Percentiles rank a stretch among this genome's conserved stretches.
phyloP scores from a whole-genome alignment of 2,888 invertebrate species.

The Tetropium fuscum region DNA sequence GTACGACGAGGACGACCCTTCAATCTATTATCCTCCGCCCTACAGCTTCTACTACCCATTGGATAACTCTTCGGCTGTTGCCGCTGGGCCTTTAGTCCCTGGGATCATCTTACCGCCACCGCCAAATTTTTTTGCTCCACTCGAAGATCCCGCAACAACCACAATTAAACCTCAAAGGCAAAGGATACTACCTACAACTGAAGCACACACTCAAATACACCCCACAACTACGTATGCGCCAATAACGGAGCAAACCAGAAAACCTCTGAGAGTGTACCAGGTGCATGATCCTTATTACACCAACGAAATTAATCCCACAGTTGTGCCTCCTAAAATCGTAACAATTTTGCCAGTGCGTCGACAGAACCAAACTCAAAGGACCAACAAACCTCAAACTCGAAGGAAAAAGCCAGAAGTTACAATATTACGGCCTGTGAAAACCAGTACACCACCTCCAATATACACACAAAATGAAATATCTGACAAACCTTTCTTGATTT shows the following conservation, averaged over 20 bases:
- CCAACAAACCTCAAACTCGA: slow-evolving; percentile 26
- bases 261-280: slow-evolving; percentile 47
- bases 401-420: slow-evolving; percentile 55
- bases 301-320: slow-evolving; percentile 48
- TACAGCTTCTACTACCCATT: slow-evolving; percentile 87
- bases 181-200: slow-evolving; percentile 43
- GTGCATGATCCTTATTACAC: slow-evolving; percentile 48
- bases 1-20: slow-evolving; percentile 91
- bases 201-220: slow-evolving; percentile 37
- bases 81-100: slow-evolving; percentile 80
- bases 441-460: slow-evolving; percentile 53
- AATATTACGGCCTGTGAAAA: slow-evolving; percentile 61
- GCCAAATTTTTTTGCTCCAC: slow-evolving; percentile 84
- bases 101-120: slow-evolving; percentile 91
- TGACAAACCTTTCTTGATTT: slow-evolving; percentile 69
- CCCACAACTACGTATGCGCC: slow-evolving; percentile 58
- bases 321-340: slow-evolving; percentile 62
- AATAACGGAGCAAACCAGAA: slow-evolving; percentile 50
- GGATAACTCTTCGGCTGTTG: slow-evolving; percentile 74
- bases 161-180: slow-evolving; percentile 41
- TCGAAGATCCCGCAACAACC: slow-evolving; percentile 68
- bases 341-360: slow-evolving; percentile 63
- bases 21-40: slow-evolving; percentile 91
- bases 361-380: slow-evolving; percentile 34
- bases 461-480: slow-evolving; percentile 62